These are phyloP conservation scores for Cottoperca gobio DNA, from an alignment of 2,797 vertebrate species.

Conservation along the genomic window DNA sequence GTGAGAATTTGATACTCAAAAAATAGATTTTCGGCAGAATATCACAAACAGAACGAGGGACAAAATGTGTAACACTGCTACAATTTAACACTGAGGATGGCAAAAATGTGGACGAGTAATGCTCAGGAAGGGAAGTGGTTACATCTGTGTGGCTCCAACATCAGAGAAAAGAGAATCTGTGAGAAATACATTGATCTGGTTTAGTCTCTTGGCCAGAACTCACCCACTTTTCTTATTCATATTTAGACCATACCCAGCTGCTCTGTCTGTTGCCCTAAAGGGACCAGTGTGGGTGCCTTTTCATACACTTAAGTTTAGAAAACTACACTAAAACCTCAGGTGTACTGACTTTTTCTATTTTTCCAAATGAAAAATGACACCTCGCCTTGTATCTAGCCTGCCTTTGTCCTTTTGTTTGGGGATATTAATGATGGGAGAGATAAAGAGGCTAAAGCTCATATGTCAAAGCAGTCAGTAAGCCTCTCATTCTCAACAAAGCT, in stretches of 20 bases:
- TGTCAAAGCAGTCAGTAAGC: conserved; percentile 57
- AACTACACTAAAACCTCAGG: not conserved
- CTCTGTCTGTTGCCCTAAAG: conserved; percentile 50
- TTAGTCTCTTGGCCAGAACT: conserved; percentile 40
- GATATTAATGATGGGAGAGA: conserved; percentile 66
- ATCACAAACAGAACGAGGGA: not conserved
- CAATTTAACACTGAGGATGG: not conserved
- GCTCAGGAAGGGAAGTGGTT: conserved; percentile 22
- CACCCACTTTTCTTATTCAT: conserved; percentile 59
- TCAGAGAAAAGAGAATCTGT: conserved; percentile 45
- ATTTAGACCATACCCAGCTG: conserved; percentile 53
- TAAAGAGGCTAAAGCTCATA: conserved; percentile 63
- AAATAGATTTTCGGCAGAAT: not conserved
- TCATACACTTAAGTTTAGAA: conserved; percentile 16
- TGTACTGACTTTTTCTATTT: conserved; percentile 30
- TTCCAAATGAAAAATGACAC: conserved; percentile 68
- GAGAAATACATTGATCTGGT: conserved; percentile 57
- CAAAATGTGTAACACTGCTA: not conserved
- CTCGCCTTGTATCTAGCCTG: conserved; percentile 42
- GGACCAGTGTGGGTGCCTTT: conserved; percentile 8
- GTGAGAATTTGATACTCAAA: conserved; percentile 15
- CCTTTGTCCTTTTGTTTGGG: conserved; percentile 78
- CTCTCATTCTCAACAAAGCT: conserved; percentile 54
- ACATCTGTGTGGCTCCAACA: conserved; percentile 35
- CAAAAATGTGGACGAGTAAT: conserved; percentile 3